phyloP scores from a whole-genome alignment of 2,888 invertebrate species.

The Rotaria macrura region DNA sequence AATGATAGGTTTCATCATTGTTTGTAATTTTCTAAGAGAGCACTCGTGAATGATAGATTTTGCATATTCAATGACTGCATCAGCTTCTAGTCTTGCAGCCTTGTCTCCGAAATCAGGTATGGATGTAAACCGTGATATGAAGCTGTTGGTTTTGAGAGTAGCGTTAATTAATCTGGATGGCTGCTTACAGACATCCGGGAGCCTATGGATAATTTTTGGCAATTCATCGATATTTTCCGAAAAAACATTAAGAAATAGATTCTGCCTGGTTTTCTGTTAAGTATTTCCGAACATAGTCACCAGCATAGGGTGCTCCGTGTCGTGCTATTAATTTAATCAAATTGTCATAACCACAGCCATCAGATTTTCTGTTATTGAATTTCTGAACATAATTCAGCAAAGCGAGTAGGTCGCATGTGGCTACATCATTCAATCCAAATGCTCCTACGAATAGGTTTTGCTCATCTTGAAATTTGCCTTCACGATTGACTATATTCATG shows the following conservation, averaged over 20 bases:
- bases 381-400: background rate
- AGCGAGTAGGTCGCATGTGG: background rate
- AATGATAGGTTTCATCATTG: background rate
- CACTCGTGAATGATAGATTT: background rate
- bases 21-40: background rate
- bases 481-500: background rate
- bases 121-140: background rate
- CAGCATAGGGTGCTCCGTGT: background rate
- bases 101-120: background rate
- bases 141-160: background rate
- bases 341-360: background rate
- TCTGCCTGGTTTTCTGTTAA: background rate
- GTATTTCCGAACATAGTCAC: background rate
- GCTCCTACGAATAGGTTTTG: background rate
- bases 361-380: background rate
- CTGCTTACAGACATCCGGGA: background rate
- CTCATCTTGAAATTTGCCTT: background rate
- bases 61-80: background rate
- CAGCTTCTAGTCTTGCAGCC: background rate
- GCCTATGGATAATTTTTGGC: background rate
- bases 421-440: background rate
- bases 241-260: background rate
- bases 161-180: no score
- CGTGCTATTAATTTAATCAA: background rate
- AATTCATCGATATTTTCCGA: background rate